These are phyloP conservation scores for Agelastica alni DNA, from an alignment of 2,888 invertebrate genomes.

Conservation along the genomic window DNA sequence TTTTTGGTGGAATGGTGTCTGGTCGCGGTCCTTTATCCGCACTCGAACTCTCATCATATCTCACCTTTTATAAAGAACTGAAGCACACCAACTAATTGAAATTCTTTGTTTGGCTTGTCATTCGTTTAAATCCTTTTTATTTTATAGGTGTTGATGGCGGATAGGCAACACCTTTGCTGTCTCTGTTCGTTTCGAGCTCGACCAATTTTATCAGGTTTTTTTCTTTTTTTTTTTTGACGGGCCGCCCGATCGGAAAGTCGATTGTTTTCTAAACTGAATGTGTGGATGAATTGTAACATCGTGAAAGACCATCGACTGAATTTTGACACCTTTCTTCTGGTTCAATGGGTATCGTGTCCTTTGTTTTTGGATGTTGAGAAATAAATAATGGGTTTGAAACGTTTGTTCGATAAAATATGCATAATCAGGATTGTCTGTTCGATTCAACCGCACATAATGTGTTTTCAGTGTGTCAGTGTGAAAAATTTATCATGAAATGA, in stretches of 20 bases:
- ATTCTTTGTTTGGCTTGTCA: constrained; percentile 32
- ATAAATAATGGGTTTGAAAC: not conserved
- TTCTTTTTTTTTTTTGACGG: constrained; percentile 21
- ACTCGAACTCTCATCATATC: constrained; percentile 1
- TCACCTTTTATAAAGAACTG: constrained; percentile 22
- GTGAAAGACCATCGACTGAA: no score
- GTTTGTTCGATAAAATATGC: no score
- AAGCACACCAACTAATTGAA: constrained; percentile 33
- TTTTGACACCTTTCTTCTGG: no score
- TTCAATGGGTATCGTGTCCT: constrained; percentile 1
- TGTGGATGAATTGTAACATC: constrained; percentile 1
- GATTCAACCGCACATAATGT: no score
- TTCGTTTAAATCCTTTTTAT: constrained; percentile 26
- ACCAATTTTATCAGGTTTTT: no score
- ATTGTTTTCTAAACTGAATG: constrained; percentile 4
- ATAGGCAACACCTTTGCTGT: constrained; percentile 21
- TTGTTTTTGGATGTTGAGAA: constrained; percentile 1
- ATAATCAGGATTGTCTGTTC: no score
- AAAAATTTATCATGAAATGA: no score
- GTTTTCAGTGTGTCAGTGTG: no score
- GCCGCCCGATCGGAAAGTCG: constrained; percentile 9
- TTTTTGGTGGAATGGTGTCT: constrained; percentile 21
- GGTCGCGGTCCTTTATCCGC: no score
- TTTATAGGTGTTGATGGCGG: constrained; percentile 16
- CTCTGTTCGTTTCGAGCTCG: constrained; percentile 10